phyloP scores from a whole-genome alignment of 2,113 vertebrate genomes.

The Callorhinus ursinus region DNA sequence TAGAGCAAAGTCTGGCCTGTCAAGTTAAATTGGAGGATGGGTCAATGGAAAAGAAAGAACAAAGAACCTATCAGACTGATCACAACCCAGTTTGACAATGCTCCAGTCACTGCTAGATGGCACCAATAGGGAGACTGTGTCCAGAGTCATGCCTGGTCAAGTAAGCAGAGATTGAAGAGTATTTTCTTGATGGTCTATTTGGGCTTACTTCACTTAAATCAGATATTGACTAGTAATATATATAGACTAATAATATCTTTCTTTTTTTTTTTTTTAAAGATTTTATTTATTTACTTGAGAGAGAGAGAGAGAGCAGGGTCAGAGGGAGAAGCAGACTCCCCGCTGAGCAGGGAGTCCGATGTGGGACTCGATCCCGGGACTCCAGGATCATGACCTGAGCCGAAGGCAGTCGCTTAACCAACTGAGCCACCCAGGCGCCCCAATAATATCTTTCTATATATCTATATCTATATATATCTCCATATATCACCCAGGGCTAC shows the following conservation, averaged over 20 bases:
- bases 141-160: background rate
- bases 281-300: no score
- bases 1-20: background rate
- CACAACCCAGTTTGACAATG: background rate
- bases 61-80: background rate
- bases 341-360: no score
- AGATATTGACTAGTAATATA: background rate
- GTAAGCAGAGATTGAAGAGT: background rate
- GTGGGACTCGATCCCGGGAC: no score
- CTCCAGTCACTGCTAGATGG: background rate
- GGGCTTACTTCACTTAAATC: background rate
- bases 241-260: no score
- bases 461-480: no score
- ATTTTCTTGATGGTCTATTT: background rate
- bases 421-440: no score
- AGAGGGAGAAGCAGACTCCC: no score
- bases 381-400: no score
- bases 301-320: no score
- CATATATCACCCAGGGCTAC: background rate
- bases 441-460: no score
- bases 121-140: background rate
- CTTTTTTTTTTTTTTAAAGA: no score
- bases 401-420: no score
- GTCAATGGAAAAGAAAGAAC: background rate
- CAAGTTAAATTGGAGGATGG: background rate